Percentiles rank a stretch among this genome's conserved stretches.
These are phyloP conservation scores for Pseudolaguvia tuberculata DNA, from an alignment of 2,113 vertebrate genomes.

Conservation along the genomic window DNA sequence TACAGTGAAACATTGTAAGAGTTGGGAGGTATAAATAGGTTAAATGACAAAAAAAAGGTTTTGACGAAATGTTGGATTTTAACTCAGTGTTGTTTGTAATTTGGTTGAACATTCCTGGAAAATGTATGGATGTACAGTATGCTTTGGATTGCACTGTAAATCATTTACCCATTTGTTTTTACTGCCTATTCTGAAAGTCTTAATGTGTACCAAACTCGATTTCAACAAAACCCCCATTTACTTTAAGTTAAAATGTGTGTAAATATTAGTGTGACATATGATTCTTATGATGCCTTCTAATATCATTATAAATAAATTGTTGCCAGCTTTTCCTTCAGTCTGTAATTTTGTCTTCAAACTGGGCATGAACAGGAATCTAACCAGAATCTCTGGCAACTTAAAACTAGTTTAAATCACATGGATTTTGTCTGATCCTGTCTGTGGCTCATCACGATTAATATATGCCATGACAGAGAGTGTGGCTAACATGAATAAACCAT, in stretches of 20 bases:
- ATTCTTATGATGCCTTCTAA: constrained; percentile 70
- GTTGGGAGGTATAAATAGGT: neutral
- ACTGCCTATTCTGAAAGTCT: constrained; percentile 61
- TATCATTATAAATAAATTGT: constrained; percentile 58
- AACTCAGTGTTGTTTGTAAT: constrained; percentile 49
- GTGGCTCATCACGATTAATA: constrained; percentile 41
- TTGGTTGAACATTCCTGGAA: constrained; percentile 71
- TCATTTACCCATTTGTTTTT: constrained; percentile 54
- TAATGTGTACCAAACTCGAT: constrained; percentile 54
- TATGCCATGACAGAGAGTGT: constrained; percentile 36
- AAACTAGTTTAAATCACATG: constrained; percentile 16
- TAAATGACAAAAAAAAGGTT: neutral
- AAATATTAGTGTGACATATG: constrained; percentile 78
- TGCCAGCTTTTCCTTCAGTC: constrained; percentile 46
- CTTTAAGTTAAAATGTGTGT: constrained; percentile 75
- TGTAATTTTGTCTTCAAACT: constrained; percentile 25
- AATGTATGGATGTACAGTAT: constrained; percentile 48
- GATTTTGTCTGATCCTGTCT: constrained; percentile 29
- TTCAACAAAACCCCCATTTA: constrained; percentile 62
- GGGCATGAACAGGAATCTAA: neutral
- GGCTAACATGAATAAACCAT: constrained; percentile 60
- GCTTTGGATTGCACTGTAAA: constrained; percentile 84
- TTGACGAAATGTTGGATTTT: constrained; percentile 16
- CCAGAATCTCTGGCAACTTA: neutral
- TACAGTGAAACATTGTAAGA: constrained; percentile 9